A percentile compares a stretch with the other conserved stretches of the same genome.
phyloP scores from a whole-genome alignment of 2,797 vertebrate genomes.

The Rhodeus uyekii region DNA sequence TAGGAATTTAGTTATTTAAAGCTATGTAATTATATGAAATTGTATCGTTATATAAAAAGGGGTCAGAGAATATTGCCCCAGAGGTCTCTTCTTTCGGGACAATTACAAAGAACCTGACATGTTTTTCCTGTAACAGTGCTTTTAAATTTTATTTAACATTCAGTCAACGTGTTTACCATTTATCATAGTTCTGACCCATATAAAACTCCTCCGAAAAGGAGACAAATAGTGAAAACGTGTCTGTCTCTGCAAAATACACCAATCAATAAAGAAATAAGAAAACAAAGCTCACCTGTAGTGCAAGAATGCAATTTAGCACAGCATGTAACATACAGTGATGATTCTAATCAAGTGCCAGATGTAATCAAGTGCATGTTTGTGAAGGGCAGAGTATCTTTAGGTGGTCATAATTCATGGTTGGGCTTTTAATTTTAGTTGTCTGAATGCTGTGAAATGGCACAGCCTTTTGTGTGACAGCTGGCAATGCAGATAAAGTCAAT shows the following conservation, averaged over 20 bases:
- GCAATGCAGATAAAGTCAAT: conserved; percentile 33
- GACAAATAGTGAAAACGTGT: neutral
- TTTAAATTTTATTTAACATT: conserved; percentile 9
- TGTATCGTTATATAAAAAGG: too few species aligned
- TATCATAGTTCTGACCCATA: neutral
- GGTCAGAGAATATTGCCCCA: neutral
- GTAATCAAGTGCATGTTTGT: conserved; percentile 29
- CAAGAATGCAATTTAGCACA: conserved; percentile 21
- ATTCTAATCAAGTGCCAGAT: conserved; percentile 22
- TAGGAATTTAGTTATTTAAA: neutral
- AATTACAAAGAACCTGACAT: neutral
- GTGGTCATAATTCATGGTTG: conserved; percentile 37
- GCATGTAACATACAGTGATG: conserved; percentile 21
- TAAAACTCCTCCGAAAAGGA: neutral
- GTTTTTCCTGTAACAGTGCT: neutral
- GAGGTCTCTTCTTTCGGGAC: conserved; percentile 14
- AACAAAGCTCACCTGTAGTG: conserved; percentile 14
- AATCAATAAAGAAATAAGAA: conserved; percentile 28
- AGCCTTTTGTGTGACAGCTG: conserved; percentile 28
- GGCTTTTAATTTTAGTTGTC: conserved; percentile 17
- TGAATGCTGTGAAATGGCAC: conserved; percentile 31
- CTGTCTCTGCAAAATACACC: neutral
- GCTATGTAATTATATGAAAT: too few species aligned
- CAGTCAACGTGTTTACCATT: neutral
- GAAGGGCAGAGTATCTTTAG: conserved; percentile 39